phyloP scores from a whole-genome alignment of 2,113 vertebrate genomes.

The Melanocharis versteri region DNA sequence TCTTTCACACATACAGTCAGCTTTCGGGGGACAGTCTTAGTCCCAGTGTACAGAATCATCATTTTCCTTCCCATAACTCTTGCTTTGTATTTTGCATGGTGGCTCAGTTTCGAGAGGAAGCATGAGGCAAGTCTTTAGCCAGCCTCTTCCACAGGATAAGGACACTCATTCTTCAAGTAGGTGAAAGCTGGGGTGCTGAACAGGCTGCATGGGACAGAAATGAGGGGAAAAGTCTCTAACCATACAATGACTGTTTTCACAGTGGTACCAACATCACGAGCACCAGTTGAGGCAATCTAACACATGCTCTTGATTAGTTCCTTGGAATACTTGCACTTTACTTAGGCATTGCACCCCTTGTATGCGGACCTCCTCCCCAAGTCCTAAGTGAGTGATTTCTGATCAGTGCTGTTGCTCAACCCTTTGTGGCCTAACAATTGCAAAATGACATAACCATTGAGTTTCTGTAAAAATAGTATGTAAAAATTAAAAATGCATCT shows the following conservation, averaged over 20 bases:
- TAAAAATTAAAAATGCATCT: background rate
- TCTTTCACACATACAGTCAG: background rate
- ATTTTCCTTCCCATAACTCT: background rate
- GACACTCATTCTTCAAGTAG: background rate
- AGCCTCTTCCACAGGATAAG: background rate
- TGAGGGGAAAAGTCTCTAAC: background rate
- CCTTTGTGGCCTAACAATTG: background rate
- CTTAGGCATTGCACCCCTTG: background rate
- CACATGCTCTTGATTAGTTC: accelerated
- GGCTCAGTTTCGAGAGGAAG: background rate
- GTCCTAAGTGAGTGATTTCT: background rate
- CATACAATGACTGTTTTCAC: background rate
- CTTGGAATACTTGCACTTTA: background rate
- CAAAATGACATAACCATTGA: background rate
- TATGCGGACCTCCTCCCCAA: background rate
- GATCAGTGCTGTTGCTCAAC: background rate
- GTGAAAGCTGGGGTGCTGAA: background rate
- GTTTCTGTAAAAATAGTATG: background rate
- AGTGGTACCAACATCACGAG: background rate
- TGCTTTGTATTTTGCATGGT: background rate
- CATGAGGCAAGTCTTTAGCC: background rate
- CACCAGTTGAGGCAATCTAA: background rate
- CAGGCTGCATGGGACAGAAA: background rate
- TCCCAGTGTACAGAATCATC: background rate
- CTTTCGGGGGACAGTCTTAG: background rate